Evolutionary conservation across 1,140 invertebrate genomes (phyloP), one percentile per base, ranked within the genome.

Genomic region (Cherax destructor): DNA sequence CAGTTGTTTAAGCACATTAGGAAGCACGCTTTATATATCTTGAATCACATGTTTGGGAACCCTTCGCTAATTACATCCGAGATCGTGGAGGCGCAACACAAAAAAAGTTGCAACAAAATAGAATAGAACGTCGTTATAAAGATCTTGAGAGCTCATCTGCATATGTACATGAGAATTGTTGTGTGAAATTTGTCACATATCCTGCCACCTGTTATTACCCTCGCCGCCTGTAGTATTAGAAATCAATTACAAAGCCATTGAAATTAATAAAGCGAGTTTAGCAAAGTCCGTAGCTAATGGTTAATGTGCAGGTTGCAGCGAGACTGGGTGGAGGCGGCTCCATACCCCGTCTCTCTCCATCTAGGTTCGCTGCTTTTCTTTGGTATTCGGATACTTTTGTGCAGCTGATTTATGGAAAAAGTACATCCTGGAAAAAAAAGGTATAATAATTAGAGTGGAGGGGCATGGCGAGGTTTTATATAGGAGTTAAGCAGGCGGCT

Each of bases 201-300:
- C 79, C 49, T 18, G 4, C 79, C 13, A 72, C 79, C 79, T 89
- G 65, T 89, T 24, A 83, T 83, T 89, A 72, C 69, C 16, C 69
- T 18, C 79, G 61, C 79, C 87, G 78, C 87, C 69, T 61, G 49
- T 76, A 74, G 69, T 89, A 89, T 83, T 83, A 89, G 61, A 52
- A 89, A 83, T 83, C 87, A 89, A 89, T 89, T 89, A 89, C 87
- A 74, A 89, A 83, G 80, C 79, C 87, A 89, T 89, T 89, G 87
- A 89, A 89, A 89, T 89, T 83, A 83, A 89, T 89, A 89, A 83
- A 76, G 47, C 65, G 74, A 81, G 79, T 76, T 50, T 72, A 83
- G 47, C 80, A 83, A 83, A 89, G 79, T 61, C 79, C 79, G 87
- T 83, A 77, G 69, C 79, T 72, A 89, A 89, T 89, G 79, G 87